Evolutionary conservation across 2,888 invertebrate species (phyloP).

Genomic region (Leptarthrus brevirostris): DNA sequence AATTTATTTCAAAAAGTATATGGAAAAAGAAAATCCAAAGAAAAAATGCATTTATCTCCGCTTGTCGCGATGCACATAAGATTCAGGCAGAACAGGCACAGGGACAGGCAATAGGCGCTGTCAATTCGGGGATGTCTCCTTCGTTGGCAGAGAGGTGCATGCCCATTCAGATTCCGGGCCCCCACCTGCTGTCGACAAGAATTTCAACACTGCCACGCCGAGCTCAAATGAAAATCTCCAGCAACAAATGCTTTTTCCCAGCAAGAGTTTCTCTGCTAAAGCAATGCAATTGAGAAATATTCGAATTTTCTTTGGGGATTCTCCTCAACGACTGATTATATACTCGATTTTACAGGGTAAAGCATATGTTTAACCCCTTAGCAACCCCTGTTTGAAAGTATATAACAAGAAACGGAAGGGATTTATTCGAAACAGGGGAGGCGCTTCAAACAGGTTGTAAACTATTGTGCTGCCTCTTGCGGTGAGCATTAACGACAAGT

Average conservation of each 20-base stretch:
- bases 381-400: not conserved
- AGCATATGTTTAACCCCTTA: constrained; percentile 3
- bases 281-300: not conserved
- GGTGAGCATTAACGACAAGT: not conserved
- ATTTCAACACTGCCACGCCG: not conserved
- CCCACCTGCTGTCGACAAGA: constrained; percentile 3
- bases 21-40: not conserved
- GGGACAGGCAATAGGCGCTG: constrained; percentile 13
- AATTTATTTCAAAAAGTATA: not conserved
- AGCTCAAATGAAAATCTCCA: not conserved
- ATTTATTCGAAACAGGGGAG: constrained; percentile 24
- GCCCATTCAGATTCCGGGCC: constrained; percentile 7
- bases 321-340: not conserved
- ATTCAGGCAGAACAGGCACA: constrained; percentile 3
- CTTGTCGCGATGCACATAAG: constrained; percentile 22
- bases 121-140: constrained; percentile 35
- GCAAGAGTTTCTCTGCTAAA: not conserved
- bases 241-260: not conserved
- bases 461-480: not conserved
- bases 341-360: not conserved
- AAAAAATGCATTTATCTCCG: constrained; percentile 6
- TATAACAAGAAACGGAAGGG: not conserved
- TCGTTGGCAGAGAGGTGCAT: constrained; percentile 11
- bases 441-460: constrained; percentile 20
- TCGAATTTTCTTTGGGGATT: not conserved